These are phyloP conservation scores for Acridotheres tristis DNA, from an alignment of 2,797 vertebrate genomes.

Conservation along the genomic window DNA sequence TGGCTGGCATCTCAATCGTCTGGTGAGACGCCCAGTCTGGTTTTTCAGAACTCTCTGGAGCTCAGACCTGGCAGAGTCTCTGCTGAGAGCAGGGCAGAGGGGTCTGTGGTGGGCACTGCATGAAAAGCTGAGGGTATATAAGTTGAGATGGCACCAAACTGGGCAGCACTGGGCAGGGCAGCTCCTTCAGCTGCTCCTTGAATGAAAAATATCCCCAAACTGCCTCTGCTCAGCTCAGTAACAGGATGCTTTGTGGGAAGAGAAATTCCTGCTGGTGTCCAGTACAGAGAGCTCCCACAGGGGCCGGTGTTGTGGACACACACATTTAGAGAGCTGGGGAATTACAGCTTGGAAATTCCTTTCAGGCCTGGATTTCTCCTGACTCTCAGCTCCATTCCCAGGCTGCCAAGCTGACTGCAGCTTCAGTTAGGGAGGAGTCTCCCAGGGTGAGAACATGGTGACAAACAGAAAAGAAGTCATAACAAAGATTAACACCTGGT, in stretches of 20 bases:
- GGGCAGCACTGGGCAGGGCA: neutral
- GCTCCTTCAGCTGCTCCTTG: neutral
- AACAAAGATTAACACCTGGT: too few species aligned
- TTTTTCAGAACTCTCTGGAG: neutral
- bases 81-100: neutral
- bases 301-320: neutral
- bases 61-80: neutral
- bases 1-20: neutral
- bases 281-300: neutral
- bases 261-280: neutral
- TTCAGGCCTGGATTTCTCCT: too few species aligned
- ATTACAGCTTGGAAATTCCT: too few species aligned
- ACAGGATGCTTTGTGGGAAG: neutral
- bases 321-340: too few species aligned
- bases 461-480: too few species aligned
- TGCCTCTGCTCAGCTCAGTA: fast-evolving
- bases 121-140: neutral
- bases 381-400: too few species aligned
- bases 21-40: neutral
- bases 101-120: neutral
- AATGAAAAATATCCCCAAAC: neutral
- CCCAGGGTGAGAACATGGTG: too few species aligned
- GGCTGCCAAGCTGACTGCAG: too few species aligned
- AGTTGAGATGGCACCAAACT: neutral
- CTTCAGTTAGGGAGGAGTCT: too few species aligned